Conservation (phyloP, 2,797 vertebrate genomes). For the Brachyalestes nurse region DNA sequence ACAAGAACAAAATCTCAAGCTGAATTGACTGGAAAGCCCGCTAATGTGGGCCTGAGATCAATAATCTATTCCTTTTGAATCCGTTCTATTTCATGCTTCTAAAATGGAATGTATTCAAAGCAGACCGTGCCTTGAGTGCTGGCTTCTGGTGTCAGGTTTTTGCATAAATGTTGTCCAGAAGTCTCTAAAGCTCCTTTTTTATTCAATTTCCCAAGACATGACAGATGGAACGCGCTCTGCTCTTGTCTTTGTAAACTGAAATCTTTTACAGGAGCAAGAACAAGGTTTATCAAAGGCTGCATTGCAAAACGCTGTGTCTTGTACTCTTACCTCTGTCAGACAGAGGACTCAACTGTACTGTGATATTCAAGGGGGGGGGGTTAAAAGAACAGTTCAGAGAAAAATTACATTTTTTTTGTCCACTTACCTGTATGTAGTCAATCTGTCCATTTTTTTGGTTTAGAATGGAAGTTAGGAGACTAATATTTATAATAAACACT, state of each 20-base stretch:
- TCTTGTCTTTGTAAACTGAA: neutral
- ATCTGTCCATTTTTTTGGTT: no score
- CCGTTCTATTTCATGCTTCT: neutral
- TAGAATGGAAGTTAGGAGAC: no score
- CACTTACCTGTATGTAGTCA: no score
- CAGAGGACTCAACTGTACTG: neutral
- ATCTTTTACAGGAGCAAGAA: neutral
- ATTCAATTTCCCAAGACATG: neutral
- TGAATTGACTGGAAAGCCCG: neutral
- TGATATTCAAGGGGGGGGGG: neutral
- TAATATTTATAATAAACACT: no score
- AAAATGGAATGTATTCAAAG: constrained; percentile 6
- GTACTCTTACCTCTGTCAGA: neutral
- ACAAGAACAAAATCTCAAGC: neutral
- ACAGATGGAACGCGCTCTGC: neutral
- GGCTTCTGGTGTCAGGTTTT: neutral
- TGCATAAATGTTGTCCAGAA: neutral
- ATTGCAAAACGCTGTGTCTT: neutral
- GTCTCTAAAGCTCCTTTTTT: neutral
- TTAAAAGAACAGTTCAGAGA: no score
- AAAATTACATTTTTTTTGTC: no score
- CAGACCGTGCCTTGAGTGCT: neutral
- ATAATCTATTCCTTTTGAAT: constrained; percentile 6
- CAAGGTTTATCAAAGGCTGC: neutral
- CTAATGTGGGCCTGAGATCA: neutral